A percentile compares a stretch with the other conserved stretches of the same genome.
phyloP scores from a whole-genome alignment of 1,140 invertebrate species.

The Drosophila ironensis region DNA sequence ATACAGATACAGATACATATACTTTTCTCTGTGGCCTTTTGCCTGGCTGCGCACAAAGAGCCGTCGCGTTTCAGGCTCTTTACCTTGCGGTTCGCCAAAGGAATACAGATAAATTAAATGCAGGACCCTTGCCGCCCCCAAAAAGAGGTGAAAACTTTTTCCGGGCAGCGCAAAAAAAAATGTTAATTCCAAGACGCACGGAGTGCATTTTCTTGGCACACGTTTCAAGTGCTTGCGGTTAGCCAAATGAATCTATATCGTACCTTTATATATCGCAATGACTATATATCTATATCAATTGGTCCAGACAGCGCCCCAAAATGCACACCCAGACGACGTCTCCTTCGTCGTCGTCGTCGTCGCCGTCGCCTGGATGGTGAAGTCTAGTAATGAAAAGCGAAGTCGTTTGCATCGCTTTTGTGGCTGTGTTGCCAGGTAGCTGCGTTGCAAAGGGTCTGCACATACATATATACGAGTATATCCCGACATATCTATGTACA shows the following conservation, averaged over 20 bases:
- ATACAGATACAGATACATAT: too few species aligned
- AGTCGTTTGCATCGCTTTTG: constrained; percentile 70
- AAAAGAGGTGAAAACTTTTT: constrained; percentile 35
- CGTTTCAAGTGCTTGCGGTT: constrained; percentile 52
- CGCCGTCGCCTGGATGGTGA: constrained; percentile 26
- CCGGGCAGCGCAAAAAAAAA: constrained; percentile 26
- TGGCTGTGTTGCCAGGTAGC: constrained; percentile 39
- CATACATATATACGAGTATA: neutral
- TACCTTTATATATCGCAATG: constrained; percentile 3
- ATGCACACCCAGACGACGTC: neutral
- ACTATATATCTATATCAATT: constrained; percentile 50
- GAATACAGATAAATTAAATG: constrained; percentile 65
- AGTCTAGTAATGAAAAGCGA: constrained; percentile 55
- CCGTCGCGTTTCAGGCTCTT: constrained; percentile 3
- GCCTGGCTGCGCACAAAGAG: constrained; percentile 44
- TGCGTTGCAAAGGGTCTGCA: neutral
- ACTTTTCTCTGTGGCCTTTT: constrained; percentile 46
- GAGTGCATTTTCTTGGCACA: constrained; percentile 35
- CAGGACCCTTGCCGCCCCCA: constrained; percentile 15
- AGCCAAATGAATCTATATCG: constrained; percentile 40
- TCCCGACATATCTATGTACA: neutral
- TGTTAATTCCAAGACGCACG: constrained; percentile 42
- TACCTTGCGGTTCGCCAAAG: constrained; percentile 23
- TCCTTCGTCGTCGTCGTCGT: neutral
- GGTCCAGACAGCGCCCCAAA: constrained; percentile 49